Evolutionary conservation across 1,140 invertebrate genomes (phyloP).

Genomic region (Trichomalopsis sarcophagae): DNA sequence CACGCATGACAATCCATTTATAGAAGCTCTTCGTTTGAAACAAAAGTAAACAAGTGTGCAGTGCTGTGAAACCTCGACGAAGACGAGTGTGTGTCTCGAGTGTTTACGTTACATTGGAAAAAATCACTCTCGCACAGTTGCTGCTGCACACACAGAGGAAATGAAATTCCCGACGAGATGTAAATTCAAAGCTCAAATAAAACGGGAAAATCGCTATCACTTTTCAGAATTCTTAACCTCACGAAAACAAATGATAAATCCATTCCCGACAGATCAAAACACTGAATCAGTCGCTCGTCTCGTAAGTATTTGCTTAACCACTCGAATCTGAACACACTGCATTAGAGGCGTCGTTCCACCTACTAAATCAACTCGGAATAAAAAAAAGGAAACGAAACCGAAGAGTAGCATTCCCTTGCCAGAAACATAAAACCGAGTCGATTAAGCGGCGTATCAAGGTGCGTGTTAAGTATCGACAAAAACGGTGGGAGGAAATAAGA

Average conservation of each 20-base stretch:
- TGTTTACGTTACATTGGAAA: too few relatives aligned
- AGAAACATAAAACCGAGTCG: not conserved
- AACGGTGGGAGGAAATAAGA: not conserved
- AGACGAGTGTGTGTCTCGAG: too few relatives aligned
- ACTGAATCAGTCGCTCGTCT: not conserved
- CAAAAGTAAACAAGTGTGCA: not conserved
- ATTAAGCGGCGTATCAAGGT: conserved; percentile 4
- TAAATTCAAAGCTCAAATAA: not conserved
- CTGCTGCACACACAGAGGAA: too few relatives aligned
- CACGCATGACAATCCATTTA: not conserved
- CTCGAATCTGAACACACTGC: too few relatives aligned
- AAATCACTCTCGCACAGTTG: too few relatives aligned
- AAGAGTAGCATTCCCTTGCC: not conserved
- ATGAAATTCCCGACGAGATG: too few relatives aligned
- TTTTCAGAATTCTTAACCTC: not conserved
- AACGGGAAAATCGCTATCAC: not conserved
- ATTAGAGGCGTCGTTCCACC: not conserved
- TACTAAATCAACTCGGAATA: not conserved
- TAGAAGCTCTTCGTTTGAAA: not conserved
- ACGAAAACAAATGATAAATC: not conserved
- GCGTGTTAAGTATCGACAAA: conserved; percentile 3
- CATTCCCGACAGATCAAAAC: not conserved
- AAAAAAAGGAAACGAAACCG: not conserved
- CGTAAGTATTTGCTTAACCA: too few relatives aligned
- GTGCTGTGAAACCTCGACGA: too few relatives aligned